phyloP scores from a whole-genome alignment of 2,888 invertebrate species.

The Acleris emargana region DNA sequence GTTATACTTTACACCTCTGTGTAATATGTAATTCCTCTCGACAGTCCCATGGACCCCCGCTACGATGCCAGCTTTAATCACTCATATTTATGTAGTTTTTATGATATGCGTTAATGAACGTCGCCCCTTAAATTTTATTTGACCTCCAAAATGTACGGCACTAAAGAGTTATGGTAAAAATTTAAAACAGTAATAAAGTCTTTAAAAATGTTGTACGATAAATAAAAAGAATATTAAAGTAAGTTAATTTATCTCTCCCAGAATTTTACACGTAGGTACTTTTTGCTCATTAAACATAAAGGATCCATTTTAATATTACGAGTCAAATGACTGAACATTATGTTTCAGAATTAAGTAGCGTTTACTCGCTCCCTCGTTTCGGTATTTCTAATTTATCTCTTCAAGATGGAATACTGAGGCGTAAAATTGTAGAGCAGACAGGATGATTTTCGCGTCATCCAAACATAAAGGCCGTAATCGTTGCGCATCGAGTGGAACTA shows the following conservation, averaged over 20 bases:
- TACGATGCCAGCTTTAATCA: conserved; percentile 72
- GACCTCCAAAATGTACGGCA: conserved; percentile 48
- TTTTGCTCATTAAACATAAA: conserved; percentile 17
- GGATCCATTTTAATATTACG: conserved; percentile 19
- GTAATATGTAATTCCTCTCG: conserved; percentile 64
- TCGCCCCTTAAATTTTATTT: conserved; percentile 59
- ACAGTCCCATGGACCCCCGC: conserved; percentile 59
- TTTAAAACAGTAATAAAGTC: conserved; percentile 49
- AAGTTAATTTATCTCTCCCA: conserved; percentile 15
- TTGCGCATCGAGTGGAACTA: conserved; percentile 82
- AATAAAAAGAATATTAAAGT: conserved; percentile 25
- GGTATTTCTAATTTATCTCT: conserved; percentile 66
- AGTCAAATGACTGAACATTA: conserved; percentile 21
- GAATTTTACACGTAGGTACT: conserved; percentile 7
- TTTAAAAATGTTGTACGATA: conserved; percentile 40
- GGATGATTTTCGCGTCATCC: conserved; percentile 81
- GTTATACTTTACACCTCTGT: conserved; percentile 55
- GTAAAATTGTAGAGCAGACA: conserved; percentile 77
- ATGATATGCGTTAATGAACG: conserved; percentile 68
- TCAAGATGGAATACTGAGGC: conserved; percentile 69
- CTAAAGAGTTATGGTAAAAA: conserved; percentile 50
- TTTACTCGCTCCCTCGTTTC: conserved; percentile 48
- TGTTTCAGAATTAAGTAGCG: conserved; percentile 26
- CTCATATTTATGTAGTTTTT: conserved; percentile 75
- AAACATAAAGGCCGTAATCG: conserved; percentile 81